phyloP scores from a whole-genome alignment of 35 echinoderm and acorn worm species.

The Lytechinus variegatus region DNA sequence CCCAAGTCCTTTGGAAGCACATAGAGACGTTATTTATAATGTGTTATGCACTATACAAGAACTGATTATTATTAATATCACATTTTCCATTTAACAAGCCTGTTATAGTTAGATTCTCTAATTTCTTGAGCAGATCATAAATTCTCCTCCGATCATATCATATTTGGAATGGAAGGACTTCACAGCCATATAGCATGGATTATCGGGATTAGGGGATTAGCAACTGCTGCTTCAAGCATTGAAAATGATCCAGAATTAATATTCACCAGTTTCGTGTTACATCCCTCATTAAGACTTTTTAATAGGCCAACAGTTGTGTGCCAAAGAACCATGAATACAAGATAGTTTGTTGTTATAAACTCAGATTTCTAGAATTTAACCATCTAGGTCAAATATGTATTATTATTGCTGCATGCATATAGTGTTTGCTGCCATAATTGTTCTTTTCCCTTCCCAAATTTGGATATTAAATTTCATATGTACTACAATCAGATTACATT shows the following conservation, averaged over 20 bases:
- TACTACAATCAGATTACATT: not conserved
- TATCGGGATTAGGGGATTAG: not conserved
- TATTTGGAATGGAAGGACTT: not conserved
- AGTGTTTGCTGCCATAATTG: not conserved
- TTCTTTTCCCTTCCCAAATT: not conserved
- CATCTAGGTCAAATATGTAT: not conserved
- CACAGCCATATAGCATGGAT: not conserved
- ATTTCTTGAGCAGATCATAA: not conserved
- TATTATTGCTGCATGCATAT: not conserved
- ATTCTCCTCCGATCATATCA: not conserved
- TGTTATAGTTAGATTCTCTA: not conserved
- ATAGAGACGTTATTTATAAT: no score
- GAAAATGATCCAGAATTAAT: not conserved
- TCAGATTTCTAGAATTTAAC: not conserved
- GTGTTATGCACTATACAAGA: not conserved
- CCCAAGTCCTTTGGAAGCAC: no score
- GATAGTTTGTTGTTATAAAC: not conserved
- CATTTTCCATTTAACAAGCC: not conserved
- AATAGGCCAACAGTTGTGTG: not conserved
- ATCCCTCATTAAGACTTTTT: not conserved
- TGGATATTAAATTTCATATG: not conserved
- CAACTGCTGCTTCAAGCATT: not conserved
- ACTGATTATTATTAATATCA: not conserved
- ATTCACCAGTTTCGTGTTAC: not conserved
- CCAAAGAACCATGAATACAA: not conserved